Conservation (phyloP, 2,113 vertebrate species). For the Pterocles burchelli region DNA sequence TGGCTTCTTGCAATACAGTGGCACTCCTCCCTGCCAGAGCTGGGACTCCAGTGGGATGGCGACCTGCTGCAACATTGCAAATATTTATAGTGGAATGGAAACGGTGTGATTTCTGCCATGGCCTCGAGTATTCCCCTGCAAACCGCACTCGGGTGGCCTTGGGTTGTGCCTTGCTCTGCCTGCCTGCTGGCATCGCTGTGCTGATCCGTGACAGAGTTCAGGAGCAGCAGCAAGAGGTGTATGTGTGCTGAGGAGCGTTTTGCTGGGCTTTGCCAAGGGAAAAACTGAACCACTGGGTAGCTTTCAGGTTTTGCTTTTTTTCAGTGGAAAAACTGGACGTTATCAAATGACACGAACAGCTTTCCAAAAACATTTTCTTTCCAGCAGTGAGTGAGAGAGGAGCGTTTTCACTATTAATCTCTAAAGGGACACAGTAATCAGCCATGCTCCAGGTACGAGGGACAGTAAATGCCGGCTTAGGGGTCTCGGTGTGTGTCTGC, state of each 20-base stretch:
- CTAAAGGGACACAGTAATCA: background rate
- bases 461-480: background rate
- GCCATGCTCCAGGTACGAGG: background rate
- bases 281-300: background rate
- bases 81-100: background rate
- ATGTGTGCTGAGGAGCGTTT: background rate
- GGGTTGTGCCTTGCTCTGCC: background rate
- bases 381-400: background rate
- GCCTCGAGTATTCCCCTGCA: background rate
- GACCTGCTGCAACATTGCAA: background rate
- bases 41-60: background rate
- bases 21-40: background rate
- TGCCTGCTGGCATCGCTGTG: background rate
- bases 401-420: background rate
- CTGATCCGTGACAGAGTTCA: background rate
- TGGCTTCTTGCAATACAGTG: background rate
- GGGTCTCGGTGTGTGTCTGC: background rate
- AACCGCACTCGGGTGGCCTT: background rate
- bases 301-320: slow-evolving; percentile 29
- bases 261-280: slow-evolving; percentile 19
- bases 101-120: background rate
- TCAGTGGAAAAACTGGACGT: slow-evolving; percentile 46
- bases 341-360: background rate
- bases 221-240: background rate
- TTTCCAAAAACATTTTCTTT: slow-evolving; percentile 33